These are phyloP conservation scores for Alligator sinensis DNA, from an alignment of 2,113 vertebrate genomes.

Conservation along the genomic window DNA sequence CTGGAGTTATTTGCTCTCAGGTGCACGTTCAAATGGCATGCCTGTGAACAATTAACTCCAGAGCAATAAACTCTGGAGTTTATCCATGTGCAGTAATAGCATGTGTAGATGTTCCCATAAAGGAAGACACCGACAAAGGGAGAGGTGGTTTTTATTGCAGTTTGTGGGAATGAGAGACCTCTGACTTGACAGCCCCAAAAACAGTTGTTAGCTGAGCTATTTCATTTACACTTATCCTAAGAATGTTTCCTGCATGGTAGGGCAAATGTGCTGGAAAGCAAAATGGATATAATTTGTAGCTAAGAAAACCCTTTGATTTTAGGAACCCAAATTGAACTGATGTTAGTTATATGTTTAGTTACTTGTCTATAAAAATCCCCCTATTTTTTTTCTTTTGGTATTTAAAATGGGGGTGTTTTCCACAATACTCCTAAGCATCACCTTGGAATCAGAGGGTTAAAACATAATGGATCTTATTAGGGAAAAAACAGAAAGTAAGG, in stretches of 20 bases:
- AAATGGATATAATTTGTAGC: neutral
- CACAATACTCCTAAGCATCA: neutral
- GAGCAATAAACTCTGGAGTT: too few relatives aligned
- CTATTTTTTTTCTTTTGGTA: neutral
- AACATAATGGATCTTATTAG: neutral
- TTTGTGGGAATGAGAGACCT: neutral
- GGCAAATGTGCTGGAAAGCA: neutral
- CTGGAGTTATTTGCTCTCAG: too few relatives aligned
- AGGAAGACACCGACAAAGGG: neutral
- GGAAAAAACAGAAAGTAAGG: neutral
- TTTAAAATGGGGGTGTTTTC: neutral
- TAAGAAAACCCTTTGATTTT: neutral
- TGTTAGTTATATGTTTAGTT: neutral
- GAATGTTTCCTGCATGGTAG: neutral
- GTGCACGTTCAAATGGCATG: too few relatives aligned
- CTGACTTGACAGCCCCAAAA: fast-evolving
- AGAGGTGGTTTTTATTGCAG: neutral
- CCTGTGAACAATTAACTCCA: too few relatives aligned
- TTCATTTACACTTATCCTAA: neutral
- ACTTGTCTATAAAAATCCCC: neutral
- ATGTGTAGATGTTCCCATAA: neutral
- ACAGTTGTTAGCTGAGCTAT: neutral
- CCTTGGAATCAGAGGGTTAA: neutral
- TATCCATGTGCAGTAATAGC: too few relatives aligned
- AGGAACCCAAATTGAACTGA: neutral